A percentile compares a stretch with the other conserved stretches of the same genome.
phyloP scores from a whole-genome alignment of 2,888 invertebrate species.

The Drosophila quinaria region DNA sequence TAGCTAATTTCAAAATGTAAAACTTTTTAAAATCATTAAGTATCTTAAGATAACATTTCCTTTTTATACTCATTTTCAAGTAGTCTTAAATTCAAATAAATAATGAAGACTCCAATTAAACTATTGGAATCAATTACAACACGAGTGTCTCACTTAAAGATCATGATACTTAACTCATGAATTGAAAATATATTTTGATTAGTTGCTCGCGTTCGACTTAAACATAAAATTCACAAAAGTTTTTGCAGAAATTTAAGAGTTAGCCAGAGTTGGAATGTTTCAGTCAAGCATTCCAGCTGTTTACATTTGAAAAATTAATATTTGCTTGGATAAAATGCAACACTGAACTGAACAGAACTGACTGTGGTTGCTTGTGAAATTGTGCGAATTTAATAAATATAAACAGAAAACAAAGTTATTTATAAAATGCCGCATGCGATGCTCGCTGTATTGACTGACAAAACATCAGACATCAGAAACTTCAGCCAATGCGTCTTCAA shows the following conservation, averaged over 20 bases:
- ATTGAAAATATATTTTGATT: neutral
- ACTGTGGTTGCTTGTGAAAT: constrained; percentile 8
- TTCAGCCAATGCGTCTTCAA: constrained; percentile 16
- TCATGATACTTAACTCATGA: neutral
- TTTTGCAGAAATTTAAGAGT: neutral
- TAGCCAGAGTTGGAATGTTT: neutral
- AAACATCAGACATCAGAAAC: constrained; percentile 20
- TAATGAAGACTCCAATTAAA: neutral
- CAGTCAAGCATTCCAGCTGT: neutral
- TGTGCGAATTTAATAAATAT: constrained; percentile 24
- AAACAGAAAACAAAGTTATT: constrained; percentile 23
- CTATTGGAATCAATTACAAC: neutral
- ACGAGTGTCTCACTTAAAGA: neutral
- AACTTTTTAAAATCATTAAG: too few relatives aligned
- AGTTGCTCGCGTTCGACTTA: neutral
- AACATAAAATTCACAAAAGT: neutral
- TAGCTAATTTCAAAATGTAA: too few relatives aligned
- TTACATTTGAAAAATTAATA: constrained; percentile 5
- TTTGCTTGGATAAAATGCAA: neutral
- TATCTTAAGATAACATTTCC: too few relatives aligned
- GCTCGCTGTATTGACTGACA: constrained; percentile 25
- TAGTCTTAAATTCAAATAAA: too few relatives aligned
- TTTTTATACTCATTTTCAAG: too few relatives aligned
- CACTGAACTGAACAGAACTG: too few relatives aligned
- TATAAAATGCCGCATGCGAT: constrained; percentile 29